phyloP scores from a whole-genome alignment of 1,140 invertebrate genomes.

The Augochlora pura region DNA sequence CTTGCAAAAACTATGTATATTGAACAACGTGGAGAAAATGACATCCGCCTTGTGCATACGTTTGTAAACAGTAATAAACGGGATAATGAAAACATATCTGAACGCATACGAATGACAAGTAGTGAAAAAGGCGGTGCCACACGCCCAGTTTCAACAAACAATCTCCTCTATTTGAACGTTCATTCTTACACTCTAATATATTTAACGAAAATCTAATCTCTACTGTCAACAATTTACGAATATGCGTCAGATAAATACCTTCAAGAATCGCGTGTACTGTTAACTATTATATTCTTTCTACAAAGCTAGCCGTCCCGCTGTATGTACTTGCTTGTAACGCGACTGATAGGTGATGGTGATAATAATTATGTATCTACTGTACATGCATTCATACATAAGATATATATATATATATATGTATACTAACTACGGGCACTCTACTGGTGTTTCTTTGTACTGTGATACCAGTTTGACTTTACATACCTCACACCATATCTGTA shows the following conservation, averaged over 20 bases:
- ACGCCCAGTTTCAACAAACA: constrained; percentile 38
- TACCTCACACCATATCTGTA: too few relatives aligned
- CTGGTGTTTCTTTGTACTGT: neutral
- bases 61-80: neutral
- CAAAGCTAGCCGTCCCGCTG: constrained; percentile 22
- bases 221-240: neutral
- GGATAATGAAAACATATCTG: neutral
- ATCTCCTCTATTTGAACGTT: neutral
- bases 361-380: constrained; percentile 4
- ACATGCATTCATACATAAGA: too few relatives aligned
- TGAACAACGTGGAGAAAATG: neutral
- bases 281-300: constrained; percentile 11
- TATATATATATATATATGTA: neutral
- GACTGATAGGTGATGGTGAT: constrained; percentile 31
- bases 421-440: neutral
- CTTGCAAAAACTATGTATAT: neutral
- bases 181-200: neutral
- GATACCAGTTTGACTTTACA: neutral
- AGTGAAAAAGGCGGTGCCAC: constrained; percentile 69
- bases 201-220: neutral
- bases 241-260: constrained; percentile 42
- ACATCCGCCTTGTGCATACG: neutral
- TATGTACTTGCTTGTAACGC: constrained; percentile 43
- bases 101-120: constrained; percentile 45
- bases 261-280: constrained; percentile 1